Conservation (phyloP, 2,888 invertebrate species). For the Apoderus coryli region DNA sequence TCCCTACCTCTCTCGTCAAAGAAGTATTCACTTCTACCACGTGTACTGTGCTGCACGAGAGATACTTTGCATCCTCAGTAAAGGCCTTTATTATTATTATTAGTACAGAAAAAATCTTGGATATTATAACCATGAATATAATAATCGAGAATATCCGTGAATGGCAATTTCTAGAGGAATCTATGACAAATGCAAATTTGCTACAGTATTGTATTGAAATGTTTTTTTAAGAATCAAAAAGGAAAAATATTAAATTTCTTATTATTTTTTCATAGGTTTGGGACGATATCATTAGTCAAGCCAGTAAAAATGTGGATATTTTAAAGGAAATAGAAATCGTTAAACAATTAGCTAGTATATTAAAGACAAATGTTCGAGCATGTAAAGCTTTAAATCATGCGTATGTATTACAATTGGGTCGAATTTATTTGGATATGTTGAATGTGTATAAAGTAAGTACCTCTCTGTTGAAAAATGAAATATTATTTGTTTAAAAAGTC, state of each 20-base stretch:
- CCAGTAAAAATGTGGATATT: conserved; percentile 92
- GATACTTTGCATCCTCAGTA: too few species aligned
- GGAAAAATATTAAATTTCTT: conserved; percentile 1
- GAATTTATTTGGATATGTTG: conserved; percentile 97
- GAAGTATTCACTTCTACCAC: too few species aligned
- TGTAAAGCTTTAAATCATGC: conserved; percentile 96
- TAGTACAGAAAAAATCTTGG: too few species aligned
- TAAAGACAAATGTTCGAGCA: conserved; percentile 98
- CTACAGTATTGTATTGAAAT: conserved; percentile 1
- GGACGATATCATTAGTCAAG: conserved; percentile 96
- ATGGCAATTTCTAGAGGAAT: too few species aligned
- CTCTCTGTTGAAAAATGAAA: not conserved
- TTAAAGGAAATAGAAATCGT: conserved; percentile 93
- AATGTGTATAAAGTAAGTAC: conserved; percentile 86
- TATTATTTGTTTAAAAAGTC: too few species aligned
- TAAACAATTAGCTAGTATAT: conserved; percentile 91
- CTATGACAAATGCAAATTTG: too few species aligned
- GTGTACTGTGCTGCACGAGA: too few species aligned
- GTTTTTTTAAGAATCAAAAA: conserved; percentile 2
- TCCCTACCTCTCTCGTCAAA: too few species aligned
- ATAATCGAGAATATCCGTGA: too few species aligned
- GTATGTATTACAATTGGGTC: conserved; percentile 86
- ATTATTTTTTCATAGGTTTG: conserved; percentile 45
- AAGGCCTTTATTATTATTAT: too few species aligned
- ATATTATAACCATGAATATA: too few species aligned